Evolutionary conservation across 2,113 vertebrate genomes (phyloP).

Genomic region (Perccottus glenii): DNA sequence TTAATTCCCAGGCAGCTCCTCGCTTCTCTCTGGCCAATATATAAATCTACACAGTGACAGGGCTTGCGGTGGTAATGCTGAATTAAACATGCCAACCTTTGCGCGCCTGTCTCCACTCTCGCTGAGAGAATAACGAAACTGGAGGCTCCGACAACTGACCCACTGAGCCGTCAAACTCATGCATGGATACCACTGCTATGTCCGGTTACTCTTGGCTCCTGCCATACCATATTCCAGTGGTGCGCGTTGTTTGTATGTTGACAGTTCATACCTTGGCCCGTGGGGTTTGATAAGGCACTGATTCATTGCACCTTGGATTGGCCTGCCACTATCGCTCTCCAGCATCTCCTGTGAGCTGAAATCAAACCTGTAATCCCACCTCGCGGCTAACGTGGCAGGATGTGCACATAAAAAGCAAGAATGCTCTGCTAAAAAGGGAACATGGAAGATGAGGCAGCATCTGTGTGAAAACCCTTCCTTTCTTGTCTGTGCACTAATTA

Average conservation of each 20-base stretch:
- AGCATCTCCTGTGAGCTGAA: slow-evolving; percentile 50
- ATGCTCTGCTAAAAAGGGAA: slow-evolving; percentile 22
- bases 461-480: slow-evolving; percentile 17
- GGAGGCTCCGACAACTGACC: slow-evolving; percentile 18
- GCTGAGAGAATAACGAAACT: slow-evolving; percentile 43
- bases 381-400: slow-evolving; percentile 17
- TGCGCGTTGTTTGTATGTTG: slow-evolving; percentile 33
- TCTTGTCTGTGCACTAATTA: slow-evolving; percentile 36
- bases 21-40: slow-evolving; percentile 41
- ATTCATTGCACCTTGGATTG: slow-evolving; percentile 66
- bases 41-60: slow-evolving; percentile 57
- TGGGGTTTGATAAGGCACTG: slow-evolving; percentile 62
- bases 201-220: neutral
- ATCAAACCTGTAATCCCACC: slow-evolving; percentile 57
- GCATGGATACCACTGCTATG: neutral
- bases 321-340: slow-evolving; percentile 50
- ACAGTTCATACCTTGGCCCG: slow-evolving; percentile 59
- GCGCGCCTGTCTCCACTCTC: slow-evolving; percentile 22
- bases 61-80: slow-evolving; percentile 47
- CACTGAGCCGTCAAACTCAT: slow-evolving; percentile 6
- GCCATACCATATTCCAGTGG: slow-evolving; percentile 4
- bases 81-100: slow-evolving; percentile 69
- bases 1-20: slow-evolving; percentile 56
- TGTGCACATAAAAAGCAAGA: slow-evolving; percentile 15
- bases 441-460: slow-evolving; percentile 12